These are phyloP conservation scores for Piscicola geometra DNA, from an alignment of 2,888 invertebrate genomes.

Conservation along the genomic window DNA sequence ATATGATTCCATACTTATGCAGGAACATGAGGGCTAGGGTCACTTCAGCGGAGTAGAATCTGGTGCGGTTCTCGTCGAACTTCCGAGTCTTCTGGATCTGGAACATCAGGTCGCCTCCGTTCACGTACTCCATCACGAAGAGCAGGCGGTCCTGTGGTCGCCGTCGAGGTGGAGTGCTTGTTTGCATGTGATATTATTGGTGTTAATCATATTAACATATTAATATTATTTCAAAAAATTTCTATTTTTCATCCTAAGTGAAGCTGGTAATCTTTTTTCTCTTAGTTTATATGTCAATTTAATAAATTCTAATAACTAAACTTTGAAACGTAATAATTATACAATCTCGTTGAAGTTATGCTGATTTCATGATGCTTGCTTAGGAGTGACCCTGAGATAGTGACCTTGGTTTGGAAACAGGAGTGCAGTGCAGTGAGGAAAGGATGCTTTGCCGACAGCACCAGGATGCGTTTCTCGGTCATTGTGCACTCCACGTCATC, in stretches of 20 bases:
- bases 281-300: too few species aligned
- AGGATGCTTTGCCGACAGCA: conserved; percentile 93
- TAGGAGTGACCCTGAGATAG: too few species aligned
- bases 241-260: too few species aligned
- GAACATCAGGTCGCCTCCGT: conserved; percentile 87
- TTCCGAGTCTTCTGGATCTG: conserved; percentile 97
- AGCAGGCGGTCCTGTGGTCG: conserved; percentile 73
- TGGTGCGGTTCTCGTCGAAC: conserved; percentile 88
- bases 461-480: conserved; percentile 93
- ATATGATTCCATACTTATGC: conserved; percentile 92
- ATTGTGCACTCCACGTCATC: conserved; percentile 99
- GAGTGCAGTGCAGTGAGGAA: conserved; percentile 94
- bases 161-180: neutral
- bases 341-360: too few species aligned
- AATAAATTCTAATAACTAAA: too few species aligned
- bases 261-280: too few species aligned
- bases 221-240: neutral
- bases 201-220: too few species aligned
- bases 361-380: too few species aligned
- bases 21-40: conserved; percentile 94
- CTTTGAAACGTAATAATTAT: too few species aligned
- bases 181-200: neutral
- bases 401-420: conserved; percentile 89
- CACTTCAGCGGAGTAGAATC: conserved; percentile 97
- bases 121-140: conserved; percentile 99